Conservation (phyloP, 2,113 vertebrate genomes). For the Bambusicola thoracicus region DNA sequence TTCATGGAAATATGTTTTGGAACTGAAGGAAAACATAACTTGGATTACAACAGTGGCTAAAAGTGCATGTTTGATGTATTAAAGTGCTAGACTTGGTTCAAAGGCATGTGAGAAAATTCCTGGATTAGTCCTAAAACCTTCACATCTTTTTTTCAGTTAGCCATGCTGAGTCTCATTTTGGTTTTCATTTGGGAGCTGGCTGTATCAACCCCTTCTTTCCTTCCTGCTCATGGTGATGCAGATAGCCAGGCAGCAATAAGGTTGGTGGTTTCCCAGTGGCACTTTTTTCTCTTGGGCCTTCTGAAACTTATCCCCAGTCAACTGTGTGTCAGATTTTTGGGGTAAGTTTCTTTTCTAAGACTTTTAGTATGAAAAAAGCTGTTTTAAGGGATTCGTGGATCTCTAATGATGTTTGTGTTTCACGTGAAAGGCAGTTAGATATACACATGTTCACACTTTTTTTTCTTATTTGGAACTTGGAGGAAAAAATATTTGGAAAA, state of each 20-base stretch:
- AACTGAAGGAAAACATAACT: neutral
- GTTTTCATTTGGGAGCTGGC: neutral
- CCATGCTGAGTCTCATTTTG: neutral
- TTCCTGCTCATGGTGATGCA: neutral
- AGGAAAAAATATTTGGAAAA: neutral
- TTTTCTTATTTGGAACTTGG: neutral
- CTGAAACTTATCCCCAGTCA: neutral
- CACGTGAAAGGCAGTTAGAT: neutral
- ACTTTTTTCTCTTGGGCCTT: neutral
- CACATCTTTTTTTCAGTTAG: neutral
- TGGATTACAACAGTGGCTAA: neutral
- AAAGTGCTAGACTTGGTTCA: neutral
- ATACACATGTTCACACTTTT: neutral
- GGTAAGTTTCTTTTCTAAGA: no score
- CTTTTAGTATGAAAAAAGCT: no score
- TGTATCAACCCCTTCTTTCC: neutral
- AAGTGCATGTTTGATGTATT: neutral
- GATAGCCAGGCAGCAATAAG: neutral
- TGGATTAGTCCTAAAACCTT: neutral
- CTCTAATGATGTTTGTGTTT: neutral
- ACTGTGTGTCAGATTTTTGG: no score
- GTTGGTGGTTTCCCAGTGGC: neutral
- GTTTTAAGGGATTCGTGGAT: neutral
- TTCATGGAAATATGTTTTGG: conserved; percentile 22
- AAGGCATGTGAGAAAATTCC: neutral